Evolutionary conservation across 1,140 invertebrate genomes (phyloP).

Genomic region (Sinella curviseta): DNA sequence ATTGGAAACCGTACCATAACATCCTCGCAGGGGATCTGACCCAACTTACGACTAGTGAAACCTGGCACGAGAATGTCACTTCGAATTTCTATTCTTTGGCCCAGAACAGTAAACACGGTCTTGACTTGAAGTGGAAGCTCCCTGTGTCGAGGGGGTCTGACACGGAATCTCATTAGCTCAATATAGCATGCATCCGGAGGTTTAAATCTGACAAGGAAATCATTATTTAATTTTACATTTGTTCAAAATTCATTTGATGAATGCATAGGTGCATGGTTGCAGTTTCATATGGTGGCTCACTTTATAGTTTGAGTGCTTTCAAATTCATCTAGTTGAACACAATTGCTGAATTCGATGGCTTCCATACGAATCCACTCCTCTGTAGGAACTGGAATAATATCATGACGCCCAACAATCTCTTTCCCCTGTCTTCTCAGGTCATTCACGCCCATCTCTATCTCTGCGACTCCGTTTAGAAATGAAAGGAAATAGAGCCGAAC

Average conservation of each 20-base stretch:
- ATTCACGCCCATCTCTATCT: constrained; percentile 91
- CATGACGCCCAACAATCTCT: constrained; percentile 97
- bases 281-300: constrained; percentile 61
- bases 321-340: constrained; percentile 89
- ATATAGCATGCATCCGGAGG: constrained; percentile 98
- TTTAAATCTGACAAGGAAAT: constrained; percentile 72
- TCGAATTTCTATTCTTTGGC: constrained; percentile 85
- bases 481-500: constrained; percentile 52
- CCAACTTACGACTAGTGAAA: constrained; percentile 89
- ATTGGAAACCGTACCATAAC: constrained; percentile 95
- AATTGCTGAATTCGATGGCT: constrained; percentile 89
- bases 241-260: too few relatives aligned
- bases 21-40: constrained; percentile 95
- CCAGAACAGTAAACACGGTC: constrained; percentile 79
- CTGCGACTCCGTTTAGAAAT: constrained; percentile 45
- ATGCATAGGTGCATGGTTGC: too few relatives aligned
- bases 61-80: constrained; percentile 94
- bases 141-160: constrained; percentile 91
- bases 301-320: constrained; percentile 86
- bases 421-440: constrained; percentile 94
- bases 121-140: constrained; percentile 95
- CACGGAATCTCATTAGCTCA: constrained; percentile 93
- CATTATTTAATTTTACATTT: constrained; percentile 22
- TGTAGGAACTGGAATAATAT: constrained; percentile 98
- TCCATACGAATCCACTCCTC: constrained; percentile 99